Conservation (phyloP, 1,140 invertebrate genomes). For the Diachasmimorpha longicaudata region DNA sequence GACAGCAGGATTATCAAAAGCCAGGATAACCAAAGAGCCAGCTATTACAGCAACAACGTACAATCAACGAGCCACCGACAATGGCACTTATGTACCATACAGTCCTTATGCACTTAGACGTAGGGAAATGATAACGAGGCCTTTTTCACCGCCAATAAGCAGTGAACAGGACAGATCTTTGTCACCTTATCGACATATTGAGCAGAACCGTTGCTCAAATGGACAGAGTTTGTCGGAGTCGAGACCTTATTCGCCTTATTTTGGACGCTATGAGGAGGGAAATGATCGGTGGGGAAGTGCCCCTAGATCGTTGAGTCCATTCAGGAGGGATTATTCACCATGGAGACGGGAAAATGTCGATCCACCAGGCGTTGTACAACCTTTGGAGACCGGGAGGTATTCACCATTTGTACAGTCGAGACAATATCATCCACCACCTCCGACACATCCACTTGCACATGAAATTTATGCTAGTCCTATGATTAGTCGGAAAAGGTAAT, state of each 20-base stretch:
- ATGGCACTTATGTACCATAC: slow-evolving; percentile 54
- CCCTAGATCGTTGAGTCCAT: slow-evolving; percentile 57
- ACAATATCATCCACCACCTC: slow-evolving; percentile 38
- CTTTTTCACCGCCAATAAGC: slow-evolving; percentile 46
- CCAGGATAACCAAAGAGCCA: slow-evolving; percentile 42
- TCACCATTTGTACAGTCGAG: slow-evolving; percentile 50
- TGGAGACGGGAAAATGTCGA: slow-evolving; percentile 61
- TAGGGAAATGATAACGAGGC: slow-evolving; percentile 47
- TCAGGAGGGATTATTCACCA: slow-evolving; percentile 58
- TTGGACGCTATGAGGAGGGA: slow-evolving; percentile 44
- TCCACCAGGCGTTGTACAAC: slow-evolving; percentile 53
- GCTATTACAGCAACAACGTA: slow-evolving; percentile 39
- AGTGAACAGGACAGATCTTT: slow-evolving; percentile 29
- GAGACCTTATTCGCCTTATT: slow-evolving; percentile 47
- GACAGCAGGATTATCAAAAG: slow-evolving; percentile 41
- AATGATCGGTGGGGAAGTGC: slow-evolving; percentile 51
- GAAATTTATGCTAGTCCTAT: slow-evolving; percentile 59
- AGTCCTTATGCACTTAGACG: slow-evolving; percentile 55
- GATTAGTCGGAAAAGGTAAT: slow-evolving; percentile 58
- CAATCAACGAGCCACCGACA: slow-evolving; percentile 51
- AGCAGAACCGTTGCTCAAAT: slow-evolving; percentile 35
- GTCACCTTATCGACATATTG: slow-evolving; percentile 33
- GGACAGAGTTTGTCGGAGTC: slow-evolving; percentile 32
- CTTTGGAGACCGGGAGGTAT: slow-evolving; percentile 50
- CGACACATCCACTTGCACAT: slow-evolving; percentile 48